Evolutionary conservation across 1,140 invertebrate species (phyloP).

Genomic region (Mycetomoellerius zeteki): DNA sequence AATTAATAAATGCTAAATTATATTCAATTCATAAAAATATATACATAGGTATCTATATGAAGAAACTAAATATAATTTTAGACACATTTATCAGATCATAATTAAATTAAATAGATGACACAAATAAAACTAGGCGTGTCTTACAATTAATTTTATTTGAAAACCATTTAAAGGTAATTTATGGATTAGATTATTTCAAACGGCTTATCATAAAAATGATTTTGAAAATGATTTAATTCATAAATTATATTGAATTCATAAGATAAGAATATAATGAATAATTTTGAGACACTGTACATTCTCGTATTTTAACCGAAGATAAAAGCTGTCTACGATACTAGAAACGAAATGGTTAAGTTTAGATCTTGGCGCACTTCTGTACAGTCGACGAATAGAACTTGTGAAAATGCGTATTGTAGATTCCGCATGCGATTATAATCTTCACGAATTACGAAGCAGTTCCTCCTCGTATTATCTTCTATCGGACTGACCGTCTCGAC

Average conservation of each 20-base stretch:
- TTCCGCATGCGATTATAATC: conserved; percentile 40
- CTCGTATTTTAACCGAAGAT: neutral
- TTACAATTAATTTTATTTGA: too few relatives aligned
- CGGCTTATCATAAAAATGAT: too few relatives aligned
- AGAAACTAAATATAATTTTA: neutral
- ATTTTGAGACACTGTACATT: neutral
- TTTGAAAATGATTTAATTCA: conserved; percentile 16
- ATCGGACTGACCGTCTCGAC: conserved; percentile 59
- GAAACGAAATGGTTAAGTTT: neutral
- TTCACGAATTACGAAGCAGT: conserved; percentile 47
- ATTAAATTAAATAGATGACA: conserved; percentile 9
- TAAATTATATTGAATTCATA: neutral
- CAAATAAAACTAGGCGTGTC: neutral
- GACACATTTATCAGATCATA: neutral
- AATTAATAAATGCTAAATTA: neutral
- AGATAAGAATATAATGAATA: neutral
- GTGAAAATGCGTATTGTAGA: conserved; percentile 17
- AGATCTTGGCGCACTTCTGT: neutral
- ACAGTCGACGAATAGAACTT: neutral
- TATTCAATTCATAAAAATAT: neutral
- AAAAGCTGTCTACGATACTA: neutral
- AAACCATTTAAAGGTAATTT: too few relatives aligned
- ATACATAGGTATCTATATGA: neutral
- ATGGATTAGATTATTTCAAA: too few relatives aligned
- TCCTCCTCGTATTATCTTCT: conserved; percentile 41